Percentiles rank a stretch among this genome's conserved stretches.
Evolutionary conservation across 2,797 vertebrate species (phyloP).

Genomic region (Streptopelia turtur): DNA sequence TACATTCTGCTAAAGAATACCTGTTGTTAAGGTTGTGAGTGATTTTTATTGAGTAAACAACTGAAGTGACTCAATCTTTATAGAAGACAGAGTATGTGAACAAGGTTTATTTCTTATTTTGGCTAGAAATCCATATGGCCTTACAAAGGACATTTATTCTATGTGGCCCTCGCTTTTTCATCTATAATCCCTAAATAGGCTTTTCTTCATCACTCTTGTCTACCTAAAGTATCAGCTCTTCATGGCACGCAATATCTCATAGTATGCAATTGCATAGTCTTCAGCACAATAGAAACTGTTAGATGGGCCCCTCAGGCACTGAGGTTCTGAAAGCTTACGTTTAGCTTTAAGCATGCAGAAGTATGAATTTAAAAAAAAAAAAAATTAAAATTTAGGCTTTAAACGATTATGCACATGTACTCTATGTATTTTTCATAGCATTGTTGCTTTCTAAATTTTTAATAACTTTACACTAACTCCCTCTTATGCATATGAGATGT

Average conservation of each 20-base stretch:
- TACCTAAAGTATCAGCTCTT: background rate
- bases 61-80: background rate
- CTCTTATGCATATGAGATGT: background rate
- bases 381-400: background rate
- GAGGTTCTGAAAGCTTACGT: background rate
- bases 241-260: background rate
- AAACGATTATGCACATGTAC: background rate
- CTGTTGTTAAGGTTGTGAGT: background rate
- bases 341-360: background rate
- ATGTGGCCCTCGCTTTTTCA: background rate
- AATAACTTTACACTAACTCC: background rate
- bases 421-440: background rate
- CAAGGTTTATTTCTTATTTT: background rate
- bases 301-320: background rate
- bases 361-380: background rate
- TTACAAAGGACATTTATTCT: background rate
- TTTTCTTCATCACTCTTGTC: background rate
- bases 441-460: background rate
- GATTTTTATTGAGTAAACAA: background rate
- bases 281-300: background rate
- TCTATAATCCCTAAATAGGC: background rate
- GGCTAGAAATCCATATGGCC: background rate
- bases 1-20: background rate
- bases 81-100: background rate
- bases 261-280: background rate